These are phyloP conservation scores for Phrynocephalus guinanensis DNA, from an alignment of 2,797 vertebrate genomes.

Conservation along the genomic window DNA sequence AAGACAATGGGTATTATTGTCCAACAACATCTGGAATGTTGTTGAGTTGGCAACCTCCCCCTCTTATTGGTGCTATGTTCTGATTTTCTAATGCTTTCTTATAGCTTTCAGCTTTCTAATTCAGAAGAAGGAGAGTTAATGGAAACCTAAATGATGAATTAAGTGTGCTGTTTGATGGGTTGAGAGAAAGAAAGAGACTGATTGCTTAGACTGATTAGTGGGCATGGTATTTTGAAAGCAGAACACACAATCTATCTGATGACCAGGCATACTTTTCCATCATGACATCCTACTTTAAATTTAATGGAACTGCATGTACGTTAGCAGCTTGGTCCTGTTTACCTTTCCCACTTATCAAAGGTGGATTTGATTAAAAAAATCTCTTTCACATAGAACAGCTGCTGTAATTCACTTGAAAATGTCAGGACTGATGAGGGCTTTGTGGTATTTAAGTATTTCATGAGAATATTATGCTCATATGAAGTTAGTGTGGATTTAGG, in stretches of 20 bases:
- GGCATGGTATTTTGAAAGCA: slow-evolving; percentile 11
- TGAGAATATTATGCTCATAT: neutral
- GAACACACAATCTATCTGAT: neutral
- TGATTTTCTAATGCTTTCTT: no score
- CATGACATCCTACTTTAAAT: neutral
- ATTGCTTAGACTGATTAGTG: neutral
- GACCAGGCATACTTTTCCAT: neutral
- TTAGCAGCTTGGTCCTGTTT: slow-evolving; percentile 34
- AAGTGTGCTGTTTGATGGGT: slow-evolving; percentile 12
- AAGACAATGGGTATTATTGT: no score
- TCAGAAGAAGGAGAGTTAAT: neutral
- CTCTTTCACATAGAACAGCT: slow-evolving; percentile 26
- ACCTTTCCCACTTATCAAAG: slow-evolving; percentile 37
- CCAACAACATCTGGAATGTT: neutral
- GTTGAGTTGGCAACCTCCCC: neutral
- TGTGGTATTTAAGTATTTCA: slow-evolving; percentile 3
- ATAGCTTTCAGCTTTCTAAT: neutral
- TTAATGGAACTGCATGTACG: neutral
- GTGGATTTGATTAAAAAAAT: slow-evolving; percentile 27
- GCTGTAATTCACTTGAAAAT: slow-evolving; percentile 40
- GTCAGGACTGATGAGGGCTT: slow-evolving; percentile 16
- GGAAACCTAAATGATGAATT: neutral
- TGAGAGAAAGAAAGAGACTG: neutral
- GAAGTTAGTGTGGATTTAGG: neutral
- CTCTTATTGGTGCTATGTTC: no score